These are phyloP conservation scores for Blennius ocellaris DNA, from an alignment of 2,113 vertebrate species.

Conservation along the genomic window DNA sequence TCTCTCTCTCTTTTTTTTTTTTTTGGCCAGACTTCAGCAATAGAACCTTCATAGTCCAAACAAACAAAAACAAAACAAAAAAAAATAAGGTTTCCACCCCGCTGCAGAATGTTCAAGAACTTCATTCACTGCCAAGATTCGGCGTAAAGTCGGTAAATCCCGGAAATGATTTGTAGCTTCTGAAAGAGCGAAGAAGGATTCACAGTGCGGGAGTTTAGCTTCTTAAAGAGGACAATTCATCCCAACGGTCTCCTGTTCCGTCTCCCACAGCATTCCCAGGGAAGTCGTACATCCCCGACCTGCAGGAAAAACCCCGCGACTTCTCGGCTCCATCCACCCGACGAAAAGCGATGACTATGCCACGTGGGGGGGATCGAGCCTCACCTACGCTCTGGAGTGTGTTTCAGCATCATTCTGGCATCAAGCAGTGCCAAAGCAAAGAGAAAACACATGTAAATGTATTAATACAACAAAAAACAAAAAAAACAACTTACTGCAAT, in stretches of 20 bases:
- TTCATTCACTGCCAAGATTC: too few species aligned
- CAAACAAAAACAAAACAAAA: too few species aligned
- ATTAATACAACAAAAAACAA: slow-evolving; percentile 44
- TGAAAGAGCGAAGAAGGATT: slow-evolving; percentile 1
- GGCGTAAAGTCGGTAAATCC: too few species aligned
- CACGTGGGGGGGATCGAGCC: slow-evolving; percentile 42
- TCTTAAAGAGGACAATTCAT: slow-evolving; percentile 18
- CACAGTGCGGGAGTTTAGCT: not conserved
- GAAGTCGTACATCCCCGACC: slow-evolving; percentile 19
- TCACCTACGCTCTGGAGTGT: slow-evolving; percentile 27
- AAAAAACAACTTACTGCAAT: slow-evolving; percentile 65
- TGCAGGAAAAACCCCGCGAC: slow-evolving; percentile 15
- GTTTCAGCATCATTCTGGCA: slow-evolving; percentile 59
- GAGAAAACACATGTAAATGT: slow-evolving; percentile 66
- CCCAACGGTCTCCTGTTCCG: slow-evolving; percentile 38
- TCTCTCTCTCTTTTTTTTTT: too few species aligned
- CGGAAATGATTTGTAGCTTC: too few species aligned
- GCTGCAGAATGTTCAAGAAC: too few species aligned
- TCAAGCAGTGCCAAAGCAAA: slow-evolving; percentile 74
- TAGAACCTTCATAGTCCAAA: too few species aligned
- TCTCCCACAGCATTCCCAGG: slow-evolving; percentile 43
- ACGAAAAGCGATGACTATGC: slow-evolving; percentile 48
- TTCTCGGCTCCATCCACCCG: slow-evolving; percentile 25
- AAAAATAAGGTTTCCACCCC: too few species aligned
- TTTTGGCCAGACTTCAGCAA: too few species aligned